Evolutionary conservation across 2,888 invertebrate genomes (phyloP).

Genomic region (Hoplodrina blanda): DNA sequence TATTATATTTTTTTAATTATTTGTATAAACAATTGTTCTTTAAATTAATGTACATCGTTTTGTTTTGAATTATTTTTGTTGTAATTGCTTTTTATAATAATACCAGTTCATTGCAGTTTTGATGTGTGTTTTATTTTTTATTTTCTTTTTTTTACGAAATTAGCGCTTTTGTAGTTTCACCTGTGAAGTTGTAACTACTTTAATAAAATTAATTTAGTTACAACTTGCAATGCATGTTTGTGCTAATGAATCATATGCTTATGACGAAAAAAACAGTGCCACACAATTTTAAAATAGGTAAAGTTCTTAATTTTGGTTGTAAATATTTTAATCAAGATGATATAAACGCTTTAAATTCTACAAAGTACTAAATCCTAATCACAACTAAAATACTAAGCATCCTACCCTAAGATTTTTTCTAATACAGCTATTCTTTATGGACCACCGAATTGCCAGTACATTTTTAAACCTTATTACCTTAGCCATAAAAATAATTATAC

Average conservation of each 20-base stretch:
- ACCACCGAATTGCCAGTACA: constrained; percentile 18
- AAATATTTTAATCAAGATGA: constrained; percentile 35
- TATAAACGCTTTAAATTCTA: constrained; percentile 30
- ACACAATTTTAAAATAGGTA: constrained; percentile 24
- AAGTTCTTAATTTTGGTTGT: constrained; percentile 20
- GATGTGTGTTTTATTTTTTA: constrained; percentile 91
- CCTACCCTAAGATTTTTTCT: neutral
- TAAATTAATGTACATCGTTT: constrained; percentile 95
- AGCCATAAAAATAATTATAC: constrained; percentile 23
- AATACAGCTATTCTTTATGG: constrained; percentile 1
- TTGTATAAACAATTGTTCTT: constrained; percentile 94
- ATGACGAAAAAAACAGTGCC: constrained; percentile 23
- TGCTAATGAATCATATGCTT: constrained; percentile 78
- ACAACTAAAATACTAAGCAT: neutral
- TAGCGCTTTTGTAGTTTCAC: constrained; percentile 80
- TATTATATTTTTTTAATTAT: constrained; percentile 92
- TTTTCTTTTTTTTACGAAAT: constrained; percentile 83
- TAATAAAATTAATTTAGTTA: constrained; percentile 74
- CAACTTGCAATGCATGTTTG: constrained; percentile 80
- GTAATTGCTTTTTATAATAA: constrained; percentile 94
- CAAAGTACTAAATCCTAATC: constrained; percentile 9
- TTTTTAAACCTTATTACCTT: constrained; percentile 19
- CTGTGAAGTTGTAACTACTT: constrained; percentile 70
- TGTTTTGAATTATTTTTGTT: constrained; percentile 94
- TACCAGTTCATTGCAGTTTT: constrained; percentile 94